These are phyloP conservation scores for Scolopax rusticola DNA, from an alignment of 2,797 vertebrate genomes.

Conservation along the genomic window DNA sequence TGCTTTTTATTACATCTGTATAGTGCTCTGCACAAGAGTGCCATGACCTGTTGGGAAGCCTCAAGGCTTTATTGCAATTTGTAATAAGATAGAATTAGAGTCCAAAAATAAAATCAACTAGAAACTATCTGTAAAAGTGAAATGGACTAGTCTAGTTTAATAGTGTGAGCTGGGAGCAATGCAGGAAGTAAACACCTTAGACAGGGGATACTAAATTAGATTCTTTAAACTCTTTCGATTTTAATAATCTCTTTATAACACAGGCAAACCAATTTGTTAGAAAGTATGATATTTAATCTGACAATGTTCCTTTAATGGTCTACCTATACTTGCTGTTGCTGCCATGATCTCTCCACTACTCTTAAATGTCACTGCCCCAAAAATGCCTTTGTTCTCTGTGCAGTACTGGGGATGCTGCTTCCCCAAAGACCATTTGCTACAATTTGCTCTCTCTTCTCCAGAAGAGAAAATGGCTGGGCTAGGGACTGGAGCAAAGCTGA, in stretches of 20 bases:
- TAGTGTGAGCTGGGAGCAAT: slow-evolving; percentile 15
- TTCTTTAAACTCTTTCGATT: slow-evolving; percentile 17
- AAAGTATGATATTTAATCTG: not conserved
- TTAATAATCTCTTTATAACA: slow-evolving; percentile 30
- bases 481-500: not conserved
- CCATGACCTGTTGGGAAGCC: not conserved
- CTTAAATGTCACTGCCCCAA: not conserved
- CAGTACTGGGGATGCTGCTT: not conserved
- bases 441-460: not conserved
- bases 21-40: not conserved
- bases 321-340: not conserved
- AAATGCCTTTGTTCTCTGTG: not conserved
- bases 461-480: not conserved
- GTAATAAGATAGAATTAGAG: slow-evolving; percentile 37
- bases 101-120: slow-evolving; percentile 35
- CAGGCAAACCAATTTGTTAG: not conserved
- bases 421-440: not conserved
- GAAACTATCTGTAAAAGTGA: not conserved
- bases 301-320: not conserved
- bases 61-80: not conserved
- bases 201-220: slow-evolving; percentile 31
- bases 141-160: slow-evolving; percentile 8
- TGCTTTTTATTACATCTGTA: not conserved
- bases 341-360: not conserved
- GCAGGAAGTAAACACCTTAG: slow-evolving; percentile 27